Evolutionary conservation across 2,797 vertebrate genomes (phyloP).

Genomic region (Loriculus beryllinus): DNA sequence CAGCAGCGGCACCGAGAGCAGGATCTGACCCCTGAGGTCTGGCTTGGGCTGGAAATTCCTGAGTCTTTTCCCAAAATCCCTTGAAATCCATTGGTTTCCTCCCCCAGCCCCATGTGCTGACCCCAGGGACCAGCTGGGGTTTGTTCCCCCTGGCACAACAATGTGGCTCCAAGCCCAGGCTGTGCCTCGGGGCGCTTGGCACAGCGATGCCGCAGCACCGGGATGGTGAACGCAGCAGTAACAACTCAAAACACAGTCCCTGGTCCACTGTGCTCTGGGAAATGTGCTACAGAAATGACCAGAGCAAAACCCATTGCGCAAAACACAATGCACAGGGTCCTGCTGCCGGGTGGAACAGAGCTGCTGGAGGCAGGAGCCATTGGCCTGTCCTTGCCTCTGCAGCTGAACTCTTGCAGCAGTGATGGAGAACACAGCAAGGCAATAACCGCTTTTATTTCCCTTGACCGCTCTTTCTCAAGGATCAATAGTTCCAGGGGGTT

Average conservation of each 20-base stretch:
- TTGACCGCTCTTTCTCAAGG: background rate
- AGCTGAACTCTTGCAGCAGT: background rate
- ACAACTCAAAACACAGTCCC: background rate
- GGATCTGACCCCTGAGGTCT: background rate
- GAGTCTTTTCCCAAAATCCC: background rate
- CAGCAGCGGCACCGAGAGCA: background rate
- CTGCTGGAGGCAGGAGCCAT: rapidly evolving
- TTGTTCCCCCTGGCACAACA: background rate
- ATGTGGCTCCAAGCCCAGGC: background rate
- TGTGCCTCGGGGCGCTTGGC: background rate
- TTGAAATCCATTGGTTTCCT: background rate
- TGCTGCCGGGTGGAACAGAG: background rate
- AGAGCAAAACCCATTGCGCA: background rate
- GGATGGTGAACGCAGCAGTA: background rate
- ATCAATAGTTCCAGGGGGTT: background rate
- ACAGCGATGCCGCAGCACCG: rapidly evolving
- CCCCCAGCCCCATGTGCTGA: background rate
- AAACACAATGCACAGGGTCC: rapidly evolving
- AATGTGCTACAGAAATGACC: background rate
- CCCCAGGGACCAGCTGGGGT: background rate
- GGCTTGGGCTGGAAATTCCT: background rate
- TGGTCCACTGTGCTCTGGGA: background rate
- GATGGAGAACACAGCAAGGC: background rate
- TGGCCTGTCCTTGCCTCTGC: background rate
- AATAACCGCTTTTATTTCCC: background rate